Base-by-base conservation (phyloP, 2,113 vertebrate genomes). In the Trogon surrucura region DNA sequence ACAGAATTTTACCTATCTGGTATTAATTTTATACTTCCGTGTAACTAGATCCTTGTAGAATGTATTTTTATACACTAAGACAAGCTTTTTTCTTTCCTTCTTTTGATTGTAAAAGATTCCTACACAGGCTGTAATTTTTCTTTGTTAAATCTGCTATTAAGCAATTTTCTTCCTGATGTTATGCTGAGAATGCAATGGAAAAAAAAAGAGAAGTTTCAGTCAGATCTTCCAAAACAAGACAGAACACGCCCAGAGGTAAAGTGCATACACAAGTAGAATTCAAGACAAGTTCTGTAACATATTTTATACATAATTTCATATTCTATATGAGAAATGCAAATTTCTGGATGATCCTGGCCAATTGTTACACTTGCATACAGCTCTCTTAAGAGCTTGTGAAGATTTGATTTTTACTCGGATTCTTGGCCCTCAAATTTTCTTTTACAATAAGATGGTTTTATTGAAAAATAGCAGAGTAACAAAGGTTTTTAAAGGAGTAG, bases 221-320 rank as follows among this genome's bases (percentile, higher is more conserved):
- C 36, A 54, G 67, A 79, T 74, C 64, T 92, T 86, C 72, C 73
- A 70, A 56, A 65, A 86, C 75, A 92, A 88, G 77, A 92, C 7
- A 44, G 67, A 91, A 78, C 69, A 67, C 0, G 1, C 83, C 86
- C 61, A 84, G 71, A 95, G 65, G 60, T 74, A 53, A 77, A 71
- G 22, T 25, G 58, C 74, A 65, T 30, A 30, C 12, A 36, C 36
- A 91, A 91, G 47, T 5, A 84, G 78, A 81, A 87, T 47, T 84
- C 18, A 38, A 89, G 94, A 89, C 78, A 27, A 72, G 73, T 91
- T 96, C 57, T 92, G 83, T 81, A 58, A 86, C 53, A 53, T 75
- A 83, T 53, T 74, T 93, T 21, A 70, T 53, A 58, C 10, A 23
- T 83, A 38, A 47, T 58, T 91, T 85, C 54, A n/a, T 71, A 70